phyloP scores from a whole-genome alignment of 2,113 vertebrate species.

The Xiphophorus couchianus region DNA sequence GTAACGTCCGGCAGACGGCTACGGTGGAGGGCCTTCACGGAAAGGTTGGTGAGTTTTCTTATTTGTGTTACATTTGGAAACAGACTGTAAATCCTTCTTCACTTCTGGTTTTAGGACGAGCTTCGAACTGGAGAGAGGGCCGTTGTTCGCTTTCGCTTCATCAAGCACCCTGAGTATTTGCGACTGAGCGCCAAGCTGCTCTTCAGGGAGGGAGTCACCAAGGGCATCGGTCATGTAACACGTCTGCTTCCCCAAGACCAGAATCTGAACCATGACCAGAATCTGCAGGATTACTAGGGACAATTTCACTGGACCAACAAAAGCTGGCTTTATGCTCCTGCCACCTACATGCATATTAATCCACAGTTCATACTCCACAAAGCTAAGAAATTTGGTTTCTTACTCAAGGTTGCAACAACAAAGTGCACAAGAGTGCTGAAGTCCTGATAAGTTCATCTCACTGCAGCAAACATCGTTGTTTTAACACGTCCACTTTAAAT shows the following conservation, averaged over 20 bases:
- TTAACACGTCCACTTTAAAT: no score
- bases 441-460: no score
- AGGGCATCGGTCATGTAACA: slow-evolving; percentile 94
- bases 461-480: no score
- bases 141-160: slow-evolving; percentile 92
- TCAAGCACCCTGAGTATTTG: slow-evolving; percentile 96
- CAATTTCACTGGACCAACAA: neutral
- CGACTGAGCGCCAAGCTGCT: slow-evolving; percentile 93
- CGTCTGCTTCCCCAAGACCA: slow-evolving; percentile 84
- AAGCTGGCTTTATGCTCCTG: neutral
- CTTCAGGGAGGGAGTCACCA: slow-evolving; percentile 95
- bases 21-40: slow-evolving; percentile 91
- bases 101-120: slow-evolving; percentile 83
- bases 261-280: slow-evolving; percentile 58
- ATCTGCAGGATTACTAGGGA: slow-evolving; percentile 38
- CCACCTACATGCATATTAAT: slow-evolving; percentile 10
- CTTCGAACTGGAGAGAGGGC: slow-evolving; percentile 93
- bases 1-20: slow-evolving; percentile 94
- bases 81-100: neutral
- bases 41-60: slow-evolving; percentile 74
- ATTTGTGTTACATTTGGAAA: neutral
- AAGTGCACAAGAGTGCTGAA: no score
- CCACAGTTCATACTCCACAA: neutral
- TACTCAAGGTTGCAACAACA: no score
- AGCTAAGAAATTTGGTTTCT: no score